Evolutionary conservation across 1,140 invertebrate genomes (phyloP).

Genomic region (Plodia interpunctella): DNA sequence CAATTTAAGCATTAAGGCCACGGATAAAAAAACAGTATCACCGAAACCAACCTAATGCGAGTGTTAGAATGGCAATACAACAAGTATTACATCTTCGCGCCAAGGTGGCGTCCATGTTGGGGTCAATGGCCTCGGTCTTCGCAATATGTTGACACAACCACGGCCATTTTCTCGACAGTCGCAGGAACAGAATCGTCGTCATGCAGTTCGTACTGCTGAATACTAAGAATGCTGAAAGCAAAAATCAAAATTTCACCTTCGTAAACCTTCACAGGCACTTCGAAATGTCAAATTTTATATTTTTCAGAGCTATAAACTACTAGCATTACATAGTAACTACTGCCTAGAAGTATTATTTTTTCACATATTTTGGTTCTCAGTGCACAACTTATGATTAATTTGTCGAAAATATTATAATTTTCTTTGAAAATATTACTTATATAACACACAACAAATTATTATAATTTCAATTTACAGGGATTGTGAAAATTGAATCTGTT

Average conservation of each 20-base stretch:
- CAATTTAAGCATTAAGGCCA: too few species aligned
- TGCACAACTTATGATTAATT: too few species aligned
- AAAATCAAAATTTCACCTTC: too few species aligned
- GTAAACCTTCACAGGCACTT: too few species aligned
- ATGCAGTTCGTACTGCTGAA: conserved; percentile 30
- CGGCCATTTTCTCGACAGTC: conserved; percentile 38
- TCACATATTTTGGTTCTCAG: too few species aligned
- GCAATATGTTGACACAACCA: conserved; percentile 10
- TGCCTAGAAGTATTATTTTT: too few species aligned
- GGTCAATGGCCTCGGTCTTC: background rate
- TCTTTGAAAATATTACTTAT: too few species aligned
- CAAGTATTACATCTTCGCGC: background rate
- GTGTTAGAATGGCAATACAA: background rate
- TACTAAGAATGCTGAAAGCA: conserved; percentile 32
- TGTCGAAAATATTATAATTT: too few species aligned
- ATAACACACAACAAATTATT: background rate
- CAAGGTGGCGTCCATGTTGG: background rate
- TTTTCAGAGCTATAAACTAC: too few species aligned
- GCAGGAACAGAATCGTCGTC: conserved; percentile 32
- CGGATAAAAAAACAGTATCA: too few species aligned
- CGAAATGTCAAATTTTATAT: too few species aligned
- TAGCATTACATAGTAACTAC: too few species aligned
- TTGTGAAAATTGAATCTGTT: background rate
- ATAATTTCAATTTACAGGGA: background rate
- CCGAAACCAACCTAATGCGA: conserved; percentile 25